Percentiles rank a stretch among this genome's conserved stretches.
These are phyloP conservation scores for Zaprionus taronus DNA, from an alignment of 1,140 invertebrate species.

Conservation along the genomic window DNA sequence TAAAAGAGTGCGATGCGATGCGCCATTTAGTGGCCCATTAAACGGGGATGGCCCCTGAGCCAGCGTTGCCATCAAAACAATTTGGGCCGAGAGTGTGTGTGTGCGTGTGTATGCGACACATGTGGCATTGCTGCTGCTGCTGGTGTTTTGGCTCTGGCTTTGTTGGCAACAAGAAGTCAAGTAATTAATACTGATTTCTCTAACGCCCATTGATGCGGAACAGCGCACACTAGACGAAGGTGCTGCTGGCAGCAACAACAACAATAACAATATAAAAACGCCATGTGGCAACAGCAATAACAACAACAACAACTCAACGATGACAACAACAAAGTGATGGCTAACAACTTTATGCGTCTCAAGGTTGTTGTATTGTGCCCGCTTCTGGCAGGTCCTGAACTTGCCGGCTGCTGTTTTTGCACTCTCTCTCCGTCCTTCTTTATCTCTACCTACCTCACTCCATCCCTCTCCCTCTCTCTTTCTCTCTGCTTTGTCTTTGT, in stretches of 20 bases:
- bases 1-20: slow-evolving; percentile 27
- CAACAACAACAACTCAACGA: slow-evolving; percentile 31
- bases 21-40: slow-evolving; percentile 65
- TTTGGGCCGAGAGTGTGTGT: slow-evolving; percentile 16
- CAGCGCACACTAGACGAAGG: slow-evolving; percentile 54
- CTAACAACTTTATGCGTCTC: slow-evolving; percentile 47
- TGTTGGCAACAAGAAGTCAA: slow-evolving; percentile 52
- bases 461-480: no score
- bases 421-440: no score
- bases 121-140: slow-evolving; percentile 22
- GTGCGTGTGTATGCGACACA: slow-evolving; percentile 12
- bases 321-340: slow-evolving; percentile 28
- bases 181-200: slow-evolving; percentile 80
- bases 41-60: slow-evolving; percentile 12
- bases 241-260: slow-evolving; percentile 60
- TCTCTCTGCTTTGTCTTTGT: not conserved
- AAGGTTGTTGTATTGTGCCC: slow-evolving; percentile 23
- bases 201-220: slow-evolving; percentile 59
- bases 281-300: slow-evolving; percentile 20
- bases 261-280: slow-evolving; percentile 30
- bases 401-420: no score
- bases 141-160: slow-evolving; percentile 21
- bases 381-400: not conserved
- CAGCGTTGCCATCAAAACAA: slow-evolving; percentile 44
- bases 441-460: no score